Conservation (phyloP, 2,888 invertebrate species). For the Scaptomyza tumidula region DNA sequence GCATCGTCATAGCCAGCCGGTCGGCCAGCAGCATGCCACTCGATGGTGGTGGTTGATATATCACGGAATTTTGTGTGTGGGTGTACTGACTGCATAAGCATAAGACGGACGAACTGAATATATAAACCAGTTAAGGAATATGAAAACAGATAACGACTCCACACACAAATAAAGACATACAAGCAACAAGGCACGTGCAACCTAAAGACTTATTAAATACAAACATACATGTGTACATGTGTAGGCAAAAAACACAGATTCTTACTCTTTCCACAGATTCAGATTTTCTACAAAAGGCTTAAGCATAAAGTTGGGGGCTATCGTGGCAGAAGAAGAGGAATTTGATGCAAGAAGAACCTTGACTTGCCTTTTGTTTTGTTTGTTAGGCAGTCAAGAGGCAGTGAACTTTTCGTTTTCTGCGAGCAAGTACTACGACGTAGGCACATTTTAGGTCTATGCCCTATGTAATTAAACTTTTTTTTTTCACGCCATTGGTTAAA, state of each 20-base stretch:
- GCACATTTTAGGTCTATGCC: conserved; percentile 16
- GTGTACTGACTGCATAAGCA: conserved; percentile 67
- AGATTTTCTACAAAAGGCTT: conserved; percentile 25
- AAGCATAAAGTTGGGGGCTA: conserved; percentile 7
- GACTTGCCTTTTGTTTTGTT: conserved; percentile 67
- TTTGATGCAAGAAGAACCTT: conserved; percentile 60
- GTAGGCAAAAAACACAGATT: conserved; percentile 15
- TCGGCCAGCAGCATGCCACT: conserved; percentile 52
- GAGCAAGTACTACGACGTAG: not conserved
- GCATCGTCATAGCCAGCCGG: conserved; percentile 36
- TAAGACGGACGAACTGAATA: conserved; percentile 62
- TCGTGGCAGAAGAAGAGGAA: conserved; percentile 16
- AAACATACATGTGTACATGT: conserved; percentile 10
- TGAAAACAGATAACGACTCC: conserved; percentile 76
- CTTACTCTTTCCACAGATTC: conserved; percentile 41
- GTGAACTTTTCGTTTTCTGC: conserved; percentile 57
- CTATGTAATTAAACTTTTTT: conserved; percentile 8
- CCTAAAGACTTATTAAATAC: conserved; percentile 25
- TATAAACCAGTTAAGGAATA: conserved; percentile 79
- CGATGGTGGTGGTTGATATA: conserved; percentile 76
- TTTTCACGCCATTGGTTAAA: not conserved
- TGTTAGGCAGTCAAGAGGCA: conserved; percentile 52
- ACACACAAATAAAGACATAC: conserved; percentile 75
- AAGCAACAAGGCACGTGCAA: conserved; percentile 67
- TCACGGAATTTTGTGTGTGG: conserved; percentile 80